phyloP scores from a whole-genome alignment of 2,113 vertebrate genomes.

The Scomber colias region DNA sequence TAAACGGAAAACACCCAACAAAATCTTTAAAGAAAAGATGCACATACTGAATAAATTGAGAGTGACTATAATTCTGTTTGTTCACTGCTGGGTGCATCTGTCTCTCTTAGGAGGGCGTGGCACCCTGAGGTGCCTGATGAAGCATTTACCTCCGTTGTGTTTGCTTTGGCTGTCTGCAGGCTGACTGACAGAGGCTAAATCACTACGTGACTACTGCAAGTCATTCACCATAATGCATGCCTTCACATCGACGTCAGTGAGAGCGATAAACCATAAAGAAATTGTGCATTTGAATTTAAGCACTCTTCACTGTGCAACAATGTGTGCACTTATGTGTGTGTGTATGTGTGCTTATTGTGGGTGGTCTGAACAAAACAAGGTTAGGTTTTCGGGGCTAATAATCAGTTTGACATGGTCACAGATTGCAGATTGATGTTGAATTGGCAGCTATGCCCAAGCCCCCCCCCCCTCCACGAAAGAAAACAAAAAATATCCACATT shows the following conservation, averaged over 20 bases:
- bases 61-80: slow-evolving; percentile 32
- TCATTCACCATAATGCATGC: slow-evolving; percentile 57
- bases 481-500: too few relatives aligned
- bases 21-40: too few relatives aligned
- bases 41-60: not conserved
- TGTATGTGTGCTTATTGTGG: slow-evolving; percentile 32
- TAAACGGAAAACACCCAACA: too few relatives aligned
- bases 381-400: not conserved
- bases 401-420: not conserved
- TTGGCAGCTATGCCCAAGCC: too few relatives aligned
- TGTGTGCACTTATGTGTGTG: slow-evolving; percentile 1
- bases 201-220: slow-evolving; percentile 64
- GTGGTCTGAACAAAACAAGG: slow-evolving; percentile 57
- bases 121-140: slow-evolving; percentile 57
- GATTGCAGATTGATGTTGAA: too few relatives aligned
- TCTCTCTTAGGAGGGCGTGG: slow-evolving; percentile 50
- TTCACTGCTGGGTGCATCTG: slow-evolving; percentile 41
- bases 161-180: slow-evolving; percentile 68
- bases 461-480: too few relatives aligned
- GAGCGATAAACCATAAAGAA: slow-evolving; percentile 63
- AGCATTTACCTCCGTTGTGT: slow-evolving; percentile 65
- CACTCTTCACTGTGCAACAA: slow-evolving; percentile 53
- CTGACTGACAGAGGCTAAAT: slow-evolving; percentile 62
- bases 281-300: slow-evolving; percentile 64
- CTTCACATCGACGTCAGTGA: slow-evolving; percentile 58